Evolutionary conservation across 2,113 vertebrate genomes (phyloP).

Genomic region (Phocoena sinus): DNA sequence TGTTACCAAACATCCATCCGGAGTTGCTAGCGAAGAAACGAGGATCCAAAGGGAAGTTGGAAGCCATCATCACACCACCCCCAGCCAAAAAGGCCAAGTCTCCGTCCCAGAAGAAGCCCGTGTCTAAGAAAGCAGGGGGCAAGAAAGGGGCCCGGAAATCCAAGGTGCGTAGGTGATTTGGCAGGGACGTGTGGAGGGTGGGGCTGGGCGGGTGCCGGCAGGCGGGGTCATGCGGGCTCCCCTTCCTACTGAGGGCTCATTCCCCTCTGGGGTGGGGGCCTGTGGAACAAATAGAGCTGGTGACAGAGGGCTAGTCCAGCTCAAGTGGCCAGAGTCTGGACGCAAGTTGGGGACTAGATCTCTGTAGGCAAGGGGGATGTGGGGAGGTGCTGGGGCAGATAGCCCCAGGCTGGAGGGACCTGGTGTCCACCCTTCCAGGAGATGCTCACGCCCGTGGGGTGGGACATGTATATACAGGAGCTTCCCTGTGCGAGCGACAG

Average conservation of each 20-base stretch:
- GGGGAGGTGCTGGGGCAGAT: not conserved
- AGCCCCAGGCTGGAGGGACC: not conserved
- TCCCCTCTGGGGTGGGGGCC: too few species aligned
- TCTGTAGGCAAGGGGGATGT: not conserved
- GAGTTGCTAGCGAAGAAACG: conserved; percentile 97
- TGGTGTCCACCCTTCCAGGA: not conserved
- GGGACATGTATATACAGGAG: not conserved
- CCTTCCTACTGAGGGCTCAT: not conserved
- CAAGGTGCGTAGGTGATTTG: conserved; percentile 86
- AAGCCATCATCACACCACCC: conserved; percentile 92
- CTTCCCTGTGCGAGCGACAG: not conserved
- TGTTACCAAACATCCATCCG: conserved; percentile 97
- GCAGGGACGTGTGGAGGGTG: not conserved
- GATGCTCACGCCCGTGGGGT: accelerated
- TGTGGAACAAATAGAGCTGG: not conserved
- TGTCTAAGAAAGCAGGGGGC: conserved; percentile 85
- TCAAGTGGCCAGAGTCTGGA: not conserved
- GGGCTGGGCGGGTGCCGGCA: not conserved
- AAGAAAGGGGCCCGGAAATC: conserved; percentile 90
- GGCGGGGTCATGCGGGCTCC: not conserved
- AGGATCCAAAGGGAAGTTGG: conserved; percentile 94
- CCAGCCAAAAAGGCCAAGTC: conserved; percentile 94
- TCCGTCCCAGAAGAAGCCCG: conserved; percentile 87
- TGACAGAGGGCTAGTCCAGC: not conserved
- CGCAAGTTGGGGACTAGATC: not conserved